Evolutionary conservation across 2,797 vertebrate species (phyloP).

Genomic region (Tragelaphus eurycerus): DNA sequence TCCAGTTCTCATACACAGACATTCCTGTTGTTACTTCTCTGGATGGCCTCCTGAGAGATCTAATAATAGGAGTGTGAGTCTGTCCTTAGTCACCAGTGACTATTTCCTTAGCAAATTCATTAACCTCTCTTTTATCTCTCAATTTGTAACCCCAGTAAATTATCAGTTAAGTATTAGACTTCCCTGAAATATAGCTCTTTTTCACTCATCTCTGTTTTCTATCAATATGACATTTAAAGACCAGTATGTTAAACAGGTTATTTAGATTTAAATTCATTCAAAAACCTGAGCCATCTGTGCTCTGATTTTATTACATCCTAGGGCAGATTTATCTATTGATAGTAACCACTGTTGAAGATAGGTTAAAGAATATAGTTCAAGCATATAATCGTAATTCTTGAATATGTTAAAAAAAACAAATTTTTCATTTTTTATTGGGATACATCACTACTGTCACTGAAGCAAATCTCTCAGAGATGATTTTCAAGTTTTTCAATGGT

Average conservation of each 20-base stretch:
- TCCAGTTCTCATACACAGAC: not conserved
- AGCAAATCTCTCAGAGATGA: conserved; percentile 25
- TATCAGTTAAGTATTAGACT: not conserved
- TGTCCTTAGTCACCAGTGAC: not conserved
- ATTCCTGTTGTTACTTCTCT: not conserved
- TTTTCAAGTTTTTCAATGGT: conserved; percentile 8
- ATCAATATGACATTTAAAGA: not conserved
- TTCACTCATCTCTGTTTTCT: not conserved
- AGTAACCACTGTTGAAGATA: conserved; percentile 63
- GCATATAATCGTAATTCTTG: conserved; percentile 57
- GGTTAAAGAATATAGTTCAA: conserved; percentile 45
- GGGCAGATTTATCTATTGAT: conserved; percentile 65
- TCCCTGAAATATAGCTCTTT: not conserved
- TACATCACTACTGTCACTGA: not conserved
- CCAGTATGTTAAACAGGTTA: not conserved
- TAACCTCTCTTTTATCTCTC: not conserved
- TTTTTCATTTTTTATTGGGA: conserved; percentile 22
- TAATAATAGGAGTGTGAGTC: not conserved
- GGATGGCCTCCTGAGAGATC: not conserved
- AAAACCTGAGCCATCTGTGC: not conserved
- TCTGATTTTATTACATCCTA: conserved; percentile 26
- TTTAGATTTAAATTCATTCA: conserved; percentile 8
- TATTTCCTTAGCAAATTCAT: not conserved
- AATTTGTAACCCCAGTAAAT: not conserved
- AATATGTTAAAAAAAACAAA: not conserved